Evolutionary conservation across 1,140 invertebrate species (phyloP), one percentile per base, ranked within the genome.

Genomic region (Limonius californicus): DNA sequence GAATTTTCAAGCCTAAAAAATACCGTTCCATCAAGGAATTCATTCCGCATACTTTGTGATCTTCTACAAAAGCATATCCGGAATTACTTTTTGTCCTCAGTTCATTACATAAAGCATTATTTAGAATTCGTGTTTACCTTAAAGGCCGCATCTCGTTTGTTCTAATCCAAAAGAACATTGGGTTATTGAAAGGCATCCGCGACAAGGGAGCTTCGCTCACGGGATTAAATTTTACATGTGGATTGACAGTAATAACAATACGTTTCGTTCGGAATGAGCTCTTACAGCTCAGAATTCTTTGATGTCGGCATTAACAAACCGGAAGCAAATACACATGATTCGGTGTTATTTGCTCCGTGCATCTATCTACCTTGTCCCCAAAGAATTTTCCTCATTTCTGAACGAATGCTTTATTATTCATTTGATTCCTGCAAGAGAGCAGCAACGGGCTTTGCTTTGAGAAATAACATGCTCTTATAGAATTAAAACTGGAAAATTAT

Each of bases 181-280:
- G 68, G 47, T 70, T 68, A 73, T 72, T 72, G 72, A 73, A 72
- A 72, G 68, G 64, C 65, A 68, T 68, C 67, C 58, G 53, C 54
- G 58, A 59, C 55, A 32, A 59, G 60, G 63, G 62, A 67, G 60
- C 20, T 27, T 57, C 53, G 57, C 66, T 70, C 70, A 59, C 66
- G 72, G 70, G 73, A 75, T 75, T 75, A 72, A 70, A 74, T 75
- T 75, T 75, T 73, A 73, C 73, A 74, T 74, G 71, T 70, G 72
- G 70, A 73, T 74, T 75, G 70, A 72, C 70, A 73, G 67, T 73
- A 74, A 74, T 74, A 73, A 73, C 72, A 74, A 74, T 75, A 73
- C 70, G 69, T 68, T 70, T 66, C 59, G 65, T 64, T 64, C 67
- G 71, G 68, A 72, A 73, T 70, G 69, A 72, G 68, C 67, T 70